Percentiles rank a stretch among this genome's conserved stretches.
Conservation (phyloP, 2,113 vertebrate species). For the Charadrius vociferus region DNA sequence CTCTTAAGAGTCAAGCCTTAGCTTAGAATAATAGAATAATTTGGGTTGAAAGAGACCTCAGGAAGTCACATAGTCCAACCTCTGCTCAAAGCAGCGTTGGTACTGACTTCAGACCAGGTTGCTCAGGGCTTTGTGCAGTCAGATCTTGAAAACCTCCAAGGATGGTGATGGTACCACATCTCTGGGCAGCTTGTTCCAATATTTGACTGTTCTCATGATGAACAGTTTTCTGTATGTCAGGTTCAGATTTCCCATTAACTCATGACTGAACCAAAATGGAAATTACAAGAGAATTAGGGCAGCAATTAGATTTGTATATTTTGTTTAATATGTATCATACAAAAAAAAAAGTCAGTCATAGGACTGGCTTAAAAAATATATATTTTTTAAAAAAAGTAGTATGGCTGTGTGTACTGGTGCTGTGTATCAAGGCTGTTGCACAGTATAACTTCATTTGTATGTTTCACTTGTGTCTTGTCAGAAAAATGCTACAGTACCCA, state of each 20-base stretch:
- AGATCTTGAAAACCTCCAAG: background rate
- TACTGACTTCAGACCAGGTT: background rate
- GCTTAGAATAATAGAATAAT: background rate
- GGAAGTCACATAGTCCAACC: background rate
- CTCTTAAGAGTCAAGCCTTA: background rate
- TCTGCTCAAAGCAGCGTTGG: background rate
- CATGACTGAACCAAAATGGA: background rate
- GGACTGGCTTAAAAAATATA: background rate
- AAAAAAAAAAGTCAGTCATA: background rate
- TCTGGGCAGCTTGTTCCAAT: background rate
- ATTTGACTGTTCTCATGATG: background rate
- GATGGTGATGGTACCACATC: background rate
- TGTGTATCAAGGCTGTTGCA: background rate
- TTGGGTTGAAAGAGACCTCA: background rate
- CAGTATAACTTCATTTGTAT: background rate
- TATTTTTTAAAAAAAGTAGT: background rate
- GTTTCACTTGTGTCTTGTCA: background rate
- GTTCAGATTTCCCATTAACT: background rate
- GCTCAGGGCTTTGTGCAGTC: background rate
- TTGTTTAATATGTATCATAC: background rate
- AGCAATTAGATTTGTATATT: background rate
- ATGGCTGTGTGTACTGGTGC: background rate
- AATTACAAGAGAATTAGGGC: background rate
- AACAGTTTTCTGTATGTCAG: background rate
- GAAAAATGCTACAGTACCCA: background rate